Percentiles rank a stretch among this genome's conserved stretches.
Evolutionary conservation across 2,888 invertebrate species (phyloP).

Genomic region (Chloroclysta siterata): DNA sequence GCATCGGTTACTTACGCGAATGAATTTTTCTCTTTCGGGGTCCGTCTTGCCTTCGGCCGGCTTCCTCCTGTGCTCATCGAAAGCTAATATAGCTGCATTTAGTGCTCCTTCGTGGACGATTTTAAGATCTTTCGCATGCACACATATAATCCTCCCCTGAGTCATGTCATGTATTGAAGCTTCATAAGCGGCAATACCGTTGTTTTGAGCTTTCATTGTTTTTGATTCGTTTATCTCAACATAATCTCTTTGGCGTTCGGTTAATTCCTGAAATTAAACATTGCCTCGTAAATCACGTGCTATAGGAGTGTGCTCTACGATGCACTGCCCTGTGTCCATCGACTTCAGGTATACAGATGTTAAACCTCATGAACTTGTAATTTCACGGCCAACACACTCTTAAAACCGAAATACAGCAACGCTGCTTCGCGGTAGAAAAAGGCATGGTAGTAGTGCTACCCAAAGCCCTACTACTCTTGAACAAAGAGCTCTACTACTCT

Average conservation of each 20-base stretch:
- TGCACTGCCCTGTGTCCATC: too few species aligned
- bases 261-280: constrained; percentile 19
- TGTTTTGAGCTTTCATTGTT: constrained; percentile 10
- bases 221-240: constrained; percentile 20
- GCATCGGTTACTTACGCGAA: constrained; percentile 4
- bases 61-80: constrained; percentile 21
- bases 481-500: too few species aligned
- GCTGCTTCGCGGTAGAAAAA: too few species aligned
- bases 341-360: too few species aligned
- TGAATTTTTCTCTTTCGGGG: constrained; percentile 27
- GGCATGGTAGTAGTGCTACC: too few species aligned
- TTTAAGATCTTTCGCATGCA: constrained; percentile 21
- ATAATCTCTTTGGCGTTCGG: constrained; percentile 11
- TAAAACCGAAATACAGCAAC: too few species aligned
- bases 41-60: constrained; percentile 18
- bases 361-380: too few species aligned
- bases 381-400: too few species aligned
- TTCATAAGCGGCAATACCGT: constrained; percentile 18
- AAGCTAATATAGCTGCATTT: constrained; percentile 12
- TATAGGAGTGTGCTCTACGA: too few species aligned
- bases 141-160: constrained; percentile 21
- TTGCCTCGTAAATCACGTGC: too few species aligned
- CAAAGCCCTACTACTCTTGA: too few species aligned
- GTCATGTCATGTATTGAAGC: constrained; percentile 2
- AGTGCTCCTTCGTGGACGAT: constrained; percentile 10